These are phyloP conservation scores for Cinclus mexicanus DNA, from an alignment of 2,113 vertebrate genomes.

Conservation along the genomic window DNA sequence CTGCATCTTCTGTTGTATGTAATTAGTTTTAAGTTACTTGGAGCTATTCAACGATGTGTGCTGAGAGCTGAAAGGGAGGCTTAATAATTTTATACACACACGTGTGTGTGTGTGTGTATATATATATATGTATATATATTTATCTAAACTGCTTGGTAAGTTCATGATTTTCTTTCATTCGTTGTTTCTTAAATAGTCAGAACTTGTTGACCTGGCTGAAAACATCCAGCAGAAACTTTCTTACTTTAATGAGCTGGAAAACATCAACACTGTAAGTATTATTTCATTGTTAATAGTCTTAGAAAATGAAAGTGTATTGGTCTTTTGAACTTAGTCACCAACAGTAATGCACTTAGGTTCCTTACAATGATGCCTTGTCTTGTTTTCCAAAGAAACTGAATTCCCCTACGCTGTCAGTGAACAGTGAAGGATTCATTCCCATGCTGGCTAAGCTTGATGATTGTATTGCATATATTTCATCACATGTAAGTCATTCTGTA, in stretches of 20 bases:
- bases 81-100: background rate
- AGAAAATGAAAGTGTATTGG: background rate
- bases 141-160: background rate
- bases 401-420: conserved; percentile 92
- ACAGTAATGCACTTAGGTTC: background rate
- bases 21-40: background rate
- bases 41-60: background rate
- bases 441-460: conserved; percentile 96
- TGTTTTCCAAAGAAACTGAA: conserved; percentile 89
- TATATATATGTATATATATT: too few species aligned
- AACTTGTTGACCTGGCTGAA: conserved; percentile 93
- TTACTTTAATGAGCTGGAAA: conserved; percentile 97
- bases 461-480: conserved; percentile 94
- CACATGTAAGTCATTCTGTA: conserved; percentile 84
- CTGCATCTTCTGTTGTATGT: background rate
- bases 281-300: background rate
- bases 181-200: conserved; percentile 78
- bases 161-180: conserved; percentile 33
- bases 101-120: too few species aligned
- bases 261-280: conserved; percentile 90
- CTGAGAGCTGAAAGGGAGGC: background rate
- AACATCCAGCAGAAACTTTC: conserved; percentile 98
- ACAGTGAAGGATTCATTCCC: conserved; percentile 96
- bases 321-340: background rate
- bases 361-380: background rate